Evolutionary conservation across 1,140 invertebrate species (phyloP).

Genomic region (Triops cancriformis): DNA sequence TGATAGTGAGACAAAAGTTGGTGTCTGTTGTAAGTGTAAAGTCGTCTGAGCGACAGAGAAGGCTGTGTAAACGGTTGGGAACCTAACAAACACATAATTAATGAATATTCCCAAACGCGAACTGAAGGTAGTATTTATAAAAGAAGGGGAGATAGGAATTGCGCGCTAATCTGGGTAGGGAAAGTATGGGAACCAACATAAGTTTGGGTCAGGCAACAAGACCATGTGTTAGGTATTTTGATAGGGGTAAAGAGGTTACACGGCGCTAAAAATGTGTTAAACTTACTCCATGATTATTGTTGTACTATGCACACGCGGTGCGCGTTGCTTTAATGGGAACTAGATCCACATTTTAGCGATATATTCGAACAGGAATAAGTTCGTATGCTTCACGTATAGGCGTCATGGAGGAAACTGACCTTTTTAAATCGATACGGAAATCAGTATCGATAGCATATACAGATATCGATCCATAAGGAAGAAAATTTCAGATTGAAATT

Average conservation of each 20-base stretch:
- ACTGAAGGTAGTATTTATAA: not conserved
- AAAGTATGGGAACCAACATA: not conserved
- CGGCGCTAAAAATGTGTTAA: not conserved
- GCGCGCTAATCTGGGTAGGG: not conserved
- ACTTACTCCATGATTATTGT: conserved; percentile 6
- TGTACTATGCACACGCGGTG: not conserved
- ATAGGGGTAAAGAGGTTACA: not conserved
- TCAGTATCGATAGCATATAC: not conserved
- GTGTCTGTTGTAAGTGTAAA: not conserved
- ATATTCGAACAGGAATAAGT: not conserved
- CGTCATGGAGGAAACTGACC: conserved; percentile 12
- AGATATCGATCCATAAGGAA: not conserved
- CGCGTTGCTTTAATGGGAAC: not conserved
- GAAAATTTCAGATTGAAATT: not conserved
- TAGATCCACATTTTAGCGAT: conserved; percentile 14
- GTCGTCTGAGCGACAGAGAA: conserved; percentile 19
- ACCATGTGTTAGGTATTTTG: not conserved
- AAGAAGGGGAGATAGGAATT: not conserved
- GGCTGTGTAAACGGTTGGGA: not conserved
- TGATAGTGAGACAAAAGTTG: not conserved
- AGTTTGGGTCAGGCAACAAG: not conserved
- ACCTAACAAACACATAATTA: not conserved
- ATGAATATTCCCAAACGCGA: not conserved
- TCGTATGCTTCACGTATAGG: not conserved
- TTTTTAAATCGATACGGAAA: not conserved